A percentile compares a stretch with the other conserved stretches of the same genome.
Conservation (phyloP, 2,888 invertebrate genomes). For the Drosophila aldrichi region DNA sequence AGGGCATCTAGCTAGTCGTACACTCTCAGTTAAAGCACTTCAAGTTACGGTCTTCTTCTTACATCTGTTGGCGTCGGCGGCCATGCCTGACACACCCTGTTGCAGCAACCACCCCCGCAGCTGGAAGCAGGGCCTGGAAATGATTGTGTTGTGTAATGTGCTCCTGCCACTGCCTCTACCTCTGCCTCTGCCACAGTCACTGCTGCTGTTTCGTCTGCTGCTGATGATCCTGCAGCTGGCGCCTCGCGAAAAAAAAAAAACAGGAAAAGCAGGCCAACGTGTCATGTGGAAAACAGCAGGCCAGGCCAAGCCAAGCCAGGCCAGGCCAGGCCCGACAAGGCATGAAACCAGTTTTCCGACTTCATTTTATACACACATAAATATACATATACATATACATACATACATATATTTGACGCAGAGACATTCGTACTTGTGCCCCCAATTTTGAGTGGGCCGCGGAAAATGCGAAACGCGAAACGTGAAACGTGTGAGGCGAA, state of each 20-base stretch:
- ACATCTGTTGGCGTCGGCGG: constrained; percentile 7
- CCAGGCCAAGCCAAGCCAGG: constrained; percentile 17
- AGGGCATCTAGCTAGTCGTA: constrained; percentile 1
- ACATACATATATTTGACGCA: constrained; percentile 22
- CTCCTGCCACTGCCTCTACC: neutral
- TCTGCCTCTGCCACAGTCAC: neutral
- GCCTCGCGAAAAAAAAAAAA: constrained; percentile 22
- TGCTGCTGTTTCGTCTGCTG: constrained; percentile 9
- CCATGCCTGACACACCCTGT: constrained; percentile 53
- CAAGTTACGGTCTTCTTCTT: constrained; percentile 1
- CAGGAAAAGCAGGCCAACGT: constrained; percentile 71
- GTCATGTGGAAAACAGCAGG: constrained; percentile 50
- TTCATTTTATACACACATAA: neutral
- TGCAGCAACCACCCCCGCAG: constrained; percentile 43
- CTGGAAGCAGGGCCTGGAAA: constrained; percentile 56
- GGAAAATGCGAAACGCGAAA: constrained; percentile 56
- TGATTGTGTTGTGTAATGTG: constrained; percentile 56
- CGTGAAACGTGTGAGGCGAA: constrained; percentile 28
- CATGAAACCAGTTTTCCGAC: constrained; percentile 67
- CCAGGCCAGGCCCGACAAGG: constrained; percentile 34
- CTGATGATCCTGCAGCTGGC: constrained; percentile 50
- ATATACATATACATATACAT: neutral
- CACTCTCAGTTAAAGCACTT: neutral
- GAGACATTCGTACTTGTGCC: constrained; percentile 65
- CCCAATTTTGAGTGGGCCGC: constrained; percentile 48